A percentile compares a stretch with the other conserved stretches of the same genome.
These are phyloP conservation scores for Alectoris magna DNA, from an alignment of 2,797 vertebrate species.

Conservation along the genomic window DNA sequence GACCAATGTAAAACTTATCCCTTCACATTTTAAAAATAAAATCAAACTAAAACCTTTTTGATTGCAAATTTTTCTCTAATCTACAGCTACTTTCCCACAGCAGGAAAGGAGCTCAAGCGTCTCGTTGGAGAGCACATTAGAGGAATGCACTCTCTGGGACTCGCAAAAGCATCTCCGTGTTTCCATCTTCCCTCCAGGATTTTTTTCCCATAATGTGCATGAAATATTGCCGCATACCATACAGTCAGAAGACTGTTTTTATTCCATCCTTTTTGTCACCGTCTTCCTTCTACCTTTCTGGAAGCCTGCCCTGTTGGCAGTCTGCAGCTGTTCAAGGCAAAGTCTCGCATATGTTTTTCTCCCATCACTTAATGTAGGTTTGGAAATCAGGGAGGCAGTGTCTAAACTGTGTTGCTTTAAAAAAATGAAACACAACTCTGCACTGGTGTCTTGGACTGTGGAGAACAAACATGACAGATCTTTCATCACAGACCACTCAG, in stretches of 20 bases:
- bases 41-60: not conserved
- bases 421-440: not conserved
- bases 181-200: conserved; percentile 31
- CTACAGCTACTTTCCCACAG: not conserved
- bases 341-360: conserved; percentile 5
- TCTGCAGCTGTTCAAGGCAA: conserved; percentile 23
- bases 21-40: conserved; percentile 40
- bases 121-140: not conserved
- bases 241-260: conserved; percentile 48
- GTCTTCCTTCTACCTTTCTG: conserved; percentile 62
- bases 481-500: rapidly evolving
- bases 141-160: not conserved
- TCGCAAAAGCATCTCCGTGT: conserved; percentile 7
- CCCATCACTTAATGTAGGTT: not conserved
- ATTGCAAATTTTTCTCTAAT: conserved; percentile 17
- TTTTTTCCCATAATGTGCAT: not conserved
- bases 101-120: rapidly evolving
- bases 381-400: not conserved
- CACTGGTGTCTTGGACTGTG: not conserved
- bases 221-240: conserved; percentile 19
- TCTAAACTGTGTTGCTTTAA: not conserved
- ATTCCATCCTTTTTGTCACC: conserved; percentile 38
- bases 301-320: conserved; percentile 21
- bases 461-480: not conserved
- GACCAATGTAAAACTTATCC: not conserved